Evolutionary conservation across 2,113 vertebrate species (phyloP).

Genomic region (Rousettus leschenaultii): DNA sequence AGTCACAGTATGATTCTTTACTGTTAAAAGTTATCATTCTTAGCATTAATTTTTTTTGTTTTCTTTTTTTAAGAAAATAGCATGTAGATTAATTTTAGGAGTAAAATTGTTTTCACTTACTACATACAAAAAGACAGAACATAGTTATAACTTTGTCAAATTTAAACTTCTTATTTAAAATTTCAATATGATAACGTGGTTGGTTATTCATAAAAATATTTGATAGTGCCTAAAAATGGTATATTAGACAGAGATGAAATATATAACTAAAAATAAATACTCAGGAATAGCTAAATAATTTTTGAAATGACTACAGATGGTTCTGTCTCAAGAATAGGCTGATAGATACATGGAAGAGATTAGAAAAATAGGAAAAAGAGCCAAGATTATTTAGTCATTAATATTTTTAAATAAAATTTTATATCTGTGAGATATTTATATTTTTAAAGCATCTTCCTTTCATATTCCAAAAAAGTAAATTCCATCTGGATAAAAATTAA

Average conservation of each 20-base stretch:
- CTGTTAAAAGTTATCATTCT: neutral
- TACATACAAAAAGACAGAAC: neutral
- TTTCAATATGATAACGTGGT: neutral
- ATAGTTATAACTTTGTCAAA: neutral
- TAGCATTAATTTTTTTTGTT: neutral
- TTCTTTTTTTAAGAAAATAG: neutral
- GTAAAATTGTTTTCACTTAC: neutral
- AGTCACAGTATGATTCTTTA: slow-evolving; percentile 83
- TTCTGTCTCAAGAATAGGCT: neutral
- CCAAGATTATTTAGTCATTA: neutral
- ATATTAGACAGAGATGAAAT: neutral
- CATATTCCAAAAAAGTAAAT: neutral
- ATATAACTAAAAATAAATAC: slow-evolving; percentile 3
- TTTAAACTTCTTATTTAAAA: neutral
- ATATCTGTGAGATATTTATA: neutral
- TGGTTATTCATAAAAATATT: neutral
- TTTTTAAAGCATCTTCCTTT: neutral
- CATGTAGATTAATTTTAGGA: neutral
- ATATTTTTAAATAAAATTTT: neutral
- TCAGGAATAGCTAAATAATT: neutral
- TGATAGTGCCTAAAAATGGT: neutral
- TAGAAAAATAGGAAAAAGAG: neutral
- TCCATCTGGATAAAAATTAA: neutral
- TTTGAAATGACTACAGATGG: neutral
- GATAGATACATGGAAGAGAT: neutral